Evolutionary conservation across 2,797 vertebrate genomes (phyloP).

Genomic region (Sparidentex hasta): DNA sequence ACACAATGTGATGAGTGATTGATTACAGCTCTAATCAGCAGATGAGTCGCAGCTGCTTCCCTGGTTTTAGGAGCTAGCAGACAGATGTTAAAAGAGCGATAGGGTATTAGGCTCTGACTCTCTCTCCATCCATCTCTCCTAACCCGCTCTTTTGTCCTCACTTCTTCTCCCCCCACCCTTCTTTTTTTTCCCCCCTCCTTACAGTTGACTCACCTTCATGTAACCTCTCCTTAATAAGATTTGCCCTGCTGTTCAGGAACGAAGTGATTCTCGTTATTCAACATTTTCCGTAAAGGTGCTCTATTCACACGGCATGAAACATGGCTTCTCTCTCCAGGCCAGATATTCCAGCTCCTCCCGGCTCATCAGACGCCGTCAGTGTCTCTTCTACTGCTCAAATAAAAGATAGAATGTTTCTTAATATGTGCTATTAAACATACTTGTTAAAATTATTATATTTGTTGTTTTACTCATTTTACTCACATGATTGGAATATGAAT

Average conservation of each 20-base stretch:
- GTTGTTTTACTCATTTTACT: background rate
- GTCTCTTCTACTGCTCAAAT: background rate
- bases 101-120: conserved; percentile 36
- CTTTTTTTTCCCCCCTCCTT: background rate
- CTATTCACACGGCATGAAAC: conserved; percentile 41
- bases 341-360: conserved; percentile 39
- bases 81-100: conserved; percentile 76
- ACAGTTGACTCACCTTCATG: conserved; percentile 52
- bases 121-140: conserved; percentile 48
- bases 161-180: background rate
- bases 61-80: conserved; percentile 50
- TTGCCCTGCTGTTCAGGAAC: conserved; percentile 36
- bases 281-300: conserved; percentile 44
- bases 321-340: conserved; percentile 18
- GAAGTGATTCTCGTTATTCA: conserved; percentile 59
- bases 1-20: conserved; percentile 69
- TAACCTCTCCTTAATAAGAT: conserved; percentile 56
- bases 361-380: background rate
- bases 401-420: too few species aligned
- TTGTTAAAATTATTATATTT: background rate
- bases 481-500: background rate
- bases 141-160: conserved; percentile 38
- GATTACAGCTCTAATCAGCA: conserved; percentile 71
- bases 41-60: conserved; percentile 78
- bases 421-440: background rate